Base-by-base conservation (phyloP, 2,888 invertebrate genomes). In the Dasysyrphus albostriatus region DNA sequence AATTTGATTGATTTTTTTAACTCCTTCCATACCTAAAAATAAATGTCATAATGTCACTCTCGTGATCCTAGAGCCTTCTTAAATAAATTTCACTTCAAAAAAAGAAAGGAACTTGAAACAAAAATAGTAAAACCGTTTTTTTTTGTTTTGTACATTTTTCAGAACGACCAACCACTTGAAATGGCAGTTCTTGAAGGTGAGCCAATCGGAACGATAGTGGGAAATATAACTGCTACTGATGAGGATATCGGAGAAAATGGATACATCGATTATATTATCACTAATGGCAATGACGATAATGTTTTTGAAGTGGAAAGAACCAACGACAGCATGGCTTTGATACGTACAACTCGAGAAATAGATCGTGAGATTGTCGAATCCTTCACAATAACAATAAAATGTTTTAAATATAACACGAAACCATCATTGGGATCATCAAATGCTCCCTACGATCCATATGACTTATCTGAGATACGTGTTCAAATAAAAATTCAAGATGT, bases 191-290 rank as follows among this genome's bases (percentile, higher is more conserved):
- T 94, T 56, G 97, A 97, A 91, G 96, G 96, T 90, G 93, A 95
- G 0, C 94, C 95, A 0, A 90, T 94, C 0, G 96, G 95, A 16
- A 95, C 95, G 0, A 92, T 94, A 5, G 94, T 97, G 10, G 97
- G 96, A 0, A 93, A 94, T 63, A 91, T 97, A 12, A 93, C 94
- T 88, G 97, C 96, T 0, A 92, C 95, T 24, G 97, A 97, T 90
- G 95, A 95, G 89, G 97, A 97, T 89, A 94, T 95, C 10, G 95
- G 93, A 5, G 95, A 95, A 10, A 97, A 97, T 91, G 96, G 96
- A 0, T 94, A 94, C 78, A 95, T 97, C 79, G 96, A 96, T 89
- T 97, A 97, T 89, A 93, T 94, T 0, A 96, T 97, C 16, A 95
- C 94, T 72, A 95, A 95, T 90, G 97, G 97, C 2, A 96, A 97